These are phyloP conservation scores for Papilio xuthus DNA, from an alignment of 1,140 invertebrate species.

Conservation along the genomic window DNA sequence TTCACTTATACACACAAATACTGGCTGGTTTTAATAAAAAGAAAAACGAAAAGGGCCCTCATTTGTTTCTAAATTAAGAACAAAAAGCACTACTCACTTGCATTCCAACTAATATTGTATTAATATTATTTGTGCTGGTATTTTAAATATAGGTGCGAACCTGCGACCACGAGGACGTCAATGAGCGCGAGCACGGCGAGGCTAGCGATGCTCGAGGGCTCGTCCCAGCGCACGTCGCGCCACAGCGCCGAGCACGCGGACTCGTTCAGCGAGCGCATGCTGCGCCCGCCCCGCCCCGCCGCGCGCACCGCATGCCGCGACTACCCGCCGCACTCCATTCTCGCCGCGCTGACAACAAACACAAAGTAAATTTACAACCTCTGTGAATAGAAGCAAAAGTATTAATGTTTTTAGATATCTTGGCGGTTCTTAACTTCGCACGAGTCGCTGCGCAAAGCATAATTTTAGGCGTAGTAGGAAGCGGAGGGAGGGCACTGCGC, in stretches of 20 bases:
- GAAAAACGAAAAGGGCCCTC: background rate
- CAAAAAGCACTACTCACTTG: too few species aligned
- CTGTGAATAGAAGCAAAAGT: background rate
- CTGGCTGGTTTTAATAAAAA: conserved; percentile 9
- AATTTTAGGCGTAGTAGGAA: too few species aligned
- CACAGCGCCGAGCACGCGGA: conserved; percentile 88
- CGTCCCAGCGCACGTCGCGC: conserved; percentile 89
- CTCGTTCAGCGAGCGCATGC: conserved; percentile 85
- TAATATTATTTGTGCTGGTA: background rate
- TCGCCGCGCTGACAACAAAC: conserved; percentile 26
- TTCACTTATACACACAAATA: conserved; percentile 6
- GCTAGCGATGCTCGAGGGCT: conserved; percentile 87
- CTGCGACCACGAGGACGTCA: conserved; percentile 90
- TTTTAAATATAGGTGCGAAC: conserved; percentile 44
- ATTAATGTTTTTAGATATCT: too few species aligned
- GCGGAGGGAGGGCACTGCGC: too few species aligned
- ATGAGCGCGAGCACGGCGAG: conserved; percentile 90
- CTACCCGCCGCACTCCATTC: conserved; percentile 46
- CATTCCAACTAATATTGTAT: too few species aligned
- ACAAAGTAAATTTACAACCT: background rate
- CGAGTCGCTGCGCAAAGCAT: too few species aligned
- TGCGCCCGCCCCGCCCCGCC: conserved; percentile 57
- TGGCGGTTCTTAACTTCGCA: too few species aligned
- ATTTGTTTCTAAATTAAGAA: conserved; percentile 7
- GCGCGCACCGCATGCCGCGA: conserved; percentile 55